phyloP scores from a whole-genome alignment of 2,113 vertebrate species.

The Phocoena phocoena region DNA sequence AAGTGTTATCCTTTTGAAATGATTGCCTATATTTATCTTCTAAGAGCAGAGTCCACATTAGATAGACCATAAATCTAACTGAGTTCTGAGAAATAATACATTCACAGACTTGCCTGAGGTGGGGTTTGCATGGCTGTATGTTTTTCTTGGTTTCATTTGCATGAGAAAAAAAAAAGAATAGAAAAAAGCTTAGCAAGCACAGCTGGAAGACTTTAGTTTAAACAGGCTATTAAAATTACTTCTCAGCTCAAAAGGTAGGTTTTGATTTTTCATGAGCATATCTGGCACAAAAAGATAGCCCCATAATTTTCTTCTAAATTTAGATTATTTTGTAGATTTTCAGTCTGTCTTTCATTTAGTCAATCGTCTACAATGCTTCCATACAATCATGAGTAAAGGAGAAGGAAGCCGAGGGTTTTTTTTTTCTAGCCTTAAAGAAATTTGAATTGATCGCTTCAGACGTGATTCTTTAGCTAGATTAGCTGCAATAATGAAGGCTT shows the following conservation, averaged over 20 bases:
- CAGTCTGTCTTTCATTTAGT: background rate
- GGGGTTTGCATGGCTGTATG: conserved; percentile 79
- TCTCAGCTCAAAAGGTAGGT: conserved; percentile 72
- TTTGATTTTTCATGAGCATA: conserved; percentile 76
- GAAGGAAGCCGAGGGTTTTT: background rate
- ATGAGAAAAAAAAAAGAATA: conserved; percentile 79
- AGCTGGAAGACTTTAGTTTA: conserved; percentile 78
- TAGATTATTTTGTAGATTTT: conserved; percentile 36
- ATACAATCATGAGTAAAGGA: background rate
- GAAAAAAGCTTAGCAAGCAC: conserved; percentile 80
- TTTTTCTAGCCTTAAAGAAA: background rate
- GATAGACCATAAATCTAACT: conserved; percentile 78
- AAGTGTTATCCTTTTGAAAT: conserved; percentile 71
- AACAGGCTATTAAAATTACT: conserved; percentile 69
- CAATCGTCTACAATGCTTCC: background rate
- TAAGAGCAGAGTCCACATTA: conserved; percentile 75
- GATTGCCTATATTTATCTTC: conserved; percentile 81
- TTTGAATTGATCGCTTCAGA: background rate
- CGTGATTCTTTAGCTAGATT: background rate
- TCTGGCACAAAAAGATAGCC: conserved; percentile 32
- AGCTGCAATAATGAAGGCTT: background rate
- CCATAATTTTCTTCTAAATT: conserved; percentile 47
- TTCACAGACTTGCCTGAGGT: conserved; percentile 84
- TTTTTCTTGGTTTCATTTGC: conserved; percentile 86
- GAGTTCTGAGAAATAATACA: conserved; percentile 83